Base-by-base conservation (phyloP, 2,888 invertebrate genomes). In the Julus scandinavius region DNA sequence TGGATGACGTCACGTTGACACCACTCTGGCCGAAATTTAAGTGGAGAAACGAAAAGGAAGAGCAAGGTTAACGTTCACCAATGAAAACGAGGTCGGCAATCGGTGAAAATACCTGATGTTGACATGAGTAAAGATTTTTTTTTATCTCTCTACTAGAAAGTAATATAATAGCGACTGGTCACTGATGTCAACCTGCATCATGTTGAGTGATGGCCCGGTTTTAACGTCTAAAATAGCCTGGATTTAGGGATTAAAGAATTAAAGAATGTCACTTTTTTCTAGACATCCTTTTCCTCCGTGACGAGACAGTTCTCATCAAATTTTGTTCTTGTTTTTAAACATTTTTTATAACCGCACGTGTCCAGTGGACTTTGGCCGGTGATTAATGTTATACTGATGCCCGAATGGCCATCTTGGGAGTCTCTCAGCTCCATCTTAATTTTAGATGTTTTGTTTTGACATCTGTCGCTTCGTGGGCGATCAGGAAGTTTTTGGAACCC, bases 1-100 rank as follows among this genome's bases (percentile, higher is more conserved):
- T 4, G 6, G 63, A 29, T 63, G 63, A 63, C 63, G 63, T 63
- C 63, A 63, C 63, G 20, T 20, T n/a, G 20, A n/a, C n/a, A 63
- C 3, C n/a, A n/a, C 17, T n/a, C 7, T 63, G 63, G 63, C 63
- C 63, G 63, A 63, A n/a, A 20, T 63, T 20, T n/a, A 29, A 29
- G 29, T 29, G 72, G 72, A 29, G 72, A 29, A 72, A 29, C 29
- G 72, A 29, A 72, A 72, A 72, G 72, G 72, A 72, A 72, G 72
- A 72, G 72, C 72, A 72, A 72, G 72, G 72, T 72, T 72, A 72
- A 72, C 29, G 29, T 13, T 29, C 29, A 29, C 72, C 72, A 72
- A 29, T 72, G 72, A 29, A 72, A 29, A 72, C 7, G 9, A 72
- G 72, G 72, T 29, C 72, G n/a, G 63, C 63, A 63, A 63, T 63